phyloP scores from a whole-genome alignment of 2,113 vertebrate genomes.

The Platanista minor region DNA sequence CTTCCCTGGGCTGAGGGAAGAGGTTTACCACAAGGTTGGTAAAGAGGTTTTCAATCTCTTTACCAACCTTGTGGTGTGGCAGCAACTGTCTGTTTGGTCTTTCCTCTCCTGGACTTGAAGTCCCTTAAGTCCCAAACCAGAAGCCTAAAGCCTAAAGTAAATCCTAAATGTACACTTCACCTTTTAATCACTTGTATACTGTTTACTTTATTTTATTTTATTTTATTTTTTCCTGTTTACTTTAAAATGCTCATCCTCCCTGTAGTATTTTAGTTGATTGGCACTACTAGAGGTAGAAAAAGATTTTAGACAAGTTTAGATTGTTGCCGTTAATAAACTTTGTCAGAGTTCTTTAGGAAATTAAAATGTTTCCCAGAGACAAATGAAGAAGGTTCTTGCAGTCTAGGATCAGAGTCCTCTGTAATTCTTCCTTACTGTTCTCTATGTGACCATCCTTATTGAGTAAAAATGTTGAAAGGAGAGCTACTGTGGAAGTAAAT shows the following conservation, averaged over 20 bases:
- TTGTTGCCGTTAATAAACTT: not conserved
- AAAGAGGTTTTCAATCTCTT: not conserved
- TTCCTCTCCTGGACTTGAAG: not conserved
- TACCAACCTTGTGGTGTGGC: not conserved
- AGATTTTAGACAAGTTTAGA: not conserved
- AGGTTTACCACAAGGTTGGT: too few relatives aligned
- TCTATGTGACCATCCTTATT: not conserved
- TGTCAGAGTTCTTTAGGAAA: not conserved
- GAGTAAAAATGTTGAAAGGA: not conserved
- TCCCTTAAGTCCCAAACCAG: not conserved
- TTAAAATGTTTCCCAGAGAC: not conserved
- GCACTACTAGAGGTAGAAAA: not conserved
- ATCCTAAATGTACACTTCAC: constrained; percentile 21
- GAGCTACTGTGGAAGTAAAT: not conserved
- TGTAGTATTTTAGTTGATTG: not conserved
- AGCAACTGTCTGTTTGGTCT: not conserved
- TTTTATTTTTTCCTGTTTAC: too few relatives aligned
- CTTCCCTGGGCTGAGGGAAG: not conserved
- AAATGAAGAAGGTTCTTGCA: not conserved
- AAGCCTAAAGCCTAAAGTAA: constrained; percentile 26
- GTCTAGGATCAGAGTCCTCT: not conserved
- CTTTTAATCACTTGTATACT: not conserved
- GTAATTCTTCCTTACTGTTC: not conserved
- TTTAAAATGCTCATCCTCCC: not conserved
- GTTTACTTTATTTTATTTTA: constrained; percentile 6